Base-by-base conservation (phyloP, 2,888 invertebrate genomes). In the Rambutsinella grinnellia region DNA sequence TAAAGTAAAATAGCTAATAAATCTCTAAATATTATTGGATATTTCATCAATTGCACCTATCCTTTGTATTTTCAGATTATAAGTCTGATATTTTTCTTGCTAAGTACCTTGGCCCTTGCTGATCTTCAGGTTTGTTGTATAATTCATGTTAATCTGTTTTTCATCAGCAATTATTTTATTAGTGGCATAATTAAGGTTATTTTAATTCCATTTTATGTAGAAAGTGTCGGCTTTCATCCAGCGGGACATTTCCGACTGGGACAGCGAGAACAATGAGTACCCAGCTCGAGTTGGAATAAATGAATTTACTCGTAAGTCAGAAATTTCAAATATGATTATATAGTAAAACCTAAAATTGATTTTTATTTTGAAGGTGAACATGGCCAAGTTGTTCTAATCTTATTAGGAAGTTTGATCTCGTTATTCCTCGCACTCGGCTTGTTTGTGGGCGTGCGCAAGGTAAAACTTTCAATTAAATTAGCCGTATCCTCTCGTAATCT, bases 31-130 rank as follows among this genome's bases (percentile, higher is more conserved):
- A 10, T 28, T 13, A 26, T 28, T 19, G 26, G 19, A 6, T 21
- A 19, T 47, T 62, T 47, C 10, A 53, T 44, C 28, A 26, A 69
- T 51, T 13, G 56, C 57, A 21, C 46, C n/a, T 23, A 19, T 47
- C 28, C n/a, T 26, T 51, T 28, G n/a, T 44, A 46, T 44, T 36
- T 68, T 10, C 65, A 83, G 83, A 80, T 83, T 36, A 60, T 83
- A 54, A 81, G 83, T 66, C 78, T 79, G 65, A 79, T 81, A 26
- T 76, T 79, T 15, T 77, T 82, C 57, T 75, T 83, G 28, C 68
- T 83, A 72, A 76, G 78, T 54, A 78, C 81, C 44, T 76, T 83
- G 46, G 83, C 83, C 3, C 72, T 83, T n/a, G 79, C 81, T 13
- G 80, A 83, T 66, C 67, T 83, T n/a, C 80, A 81, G 28, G 76